A percentile compares a stretch with the other conserved stretches of the same genome.
Conservation (phyloP, 2,113 vertebrate genomes). For the Enhydra lutris region DNA sequence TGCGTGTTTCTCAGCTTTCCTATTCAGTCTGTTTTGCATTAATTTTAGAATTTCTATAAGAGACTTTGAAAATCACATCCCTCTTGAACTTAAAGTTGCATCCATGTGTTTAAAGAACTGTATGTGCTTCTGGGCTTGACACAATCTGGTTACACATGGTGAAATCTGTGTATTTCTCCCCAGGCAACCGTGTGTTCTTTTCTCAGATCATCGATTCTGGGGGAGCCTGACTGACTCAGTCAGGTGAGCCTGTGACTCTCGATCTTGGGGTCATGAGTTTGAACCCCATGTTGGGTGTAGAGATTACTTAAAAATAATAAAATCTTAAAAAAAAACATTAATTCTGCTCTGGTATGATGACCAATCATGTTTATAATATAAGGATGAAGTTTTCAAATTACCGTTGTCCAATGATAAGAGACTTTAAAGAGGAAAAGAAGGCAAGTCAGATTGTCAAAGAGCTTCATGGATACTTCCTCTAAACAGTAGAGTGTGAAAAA, state of each 20-base stretch:
- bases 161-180: not conserved
- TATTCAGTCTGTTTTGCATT: not conserved
- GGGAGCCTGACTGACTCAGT: not conserved
- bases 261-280: not conserved
- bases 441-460: constrained; percentile 43
- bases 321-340: not conserved
- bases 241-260: not conserved
- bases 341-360: not conserved
- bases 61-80: not conserved
- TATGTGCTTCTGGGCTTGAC: not conserved
- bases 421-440: constrained; percentile 52
- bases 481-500: not conserved
- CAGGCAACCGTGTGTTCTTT: fast-evolving
- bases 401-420: not conserved
- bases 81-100: not conserved
- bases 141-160: not conserved
- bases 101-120: not conserved
- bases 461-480: constrained; percentile 45
- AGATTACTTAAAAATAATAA: not conserved
- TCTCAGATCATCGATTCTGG: not conserved
- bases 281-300: not conserved
- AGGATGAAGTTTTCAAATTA: not conserved
- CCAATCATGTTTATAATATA: not conserved
- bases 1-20: not conserved
- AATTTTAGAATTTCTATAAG: not conserved